Evolutionary conservation across 2,888 invertebrate genomes (phyloP).

Genomic region (Andrena haemorrhoa): DNA sequence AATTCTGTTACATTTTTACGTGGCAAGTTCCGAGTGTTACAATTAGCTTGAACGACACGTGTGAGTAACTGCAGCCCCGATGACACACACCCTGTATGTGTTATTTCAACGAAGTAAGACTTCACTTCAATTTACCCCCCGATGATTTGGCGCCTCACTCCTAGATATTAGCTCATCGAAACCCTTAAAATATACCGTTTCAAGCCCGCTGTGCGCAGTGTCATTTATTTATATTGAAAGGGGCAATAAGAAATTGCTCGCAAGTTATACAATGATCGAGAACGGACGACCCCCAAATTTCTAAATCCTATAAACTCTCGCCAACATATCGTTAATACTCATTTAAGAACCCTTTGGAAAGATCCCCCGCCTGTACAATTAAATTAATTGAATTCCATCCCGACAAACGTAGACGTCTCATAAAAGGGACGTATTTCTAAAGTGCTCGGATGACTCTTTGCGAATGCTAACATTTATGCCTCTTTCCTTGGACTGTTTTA

Average conservation of each 20-base stretch:
- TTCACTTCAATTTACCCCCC: constrained; percentile 79
- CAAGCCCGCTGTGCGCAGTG: constrained; percentile 28
- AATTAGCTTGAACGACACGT: constrained; percentile 18
- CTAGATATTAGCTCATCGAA: constrained; percentile 63
- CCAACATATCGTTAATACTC: constrained; percentile 6
- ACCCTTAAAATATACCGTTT: constrained; percentile 64
- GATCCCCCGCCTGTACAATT: neutral
- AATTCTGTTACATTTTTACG: constrained; percentile 14
- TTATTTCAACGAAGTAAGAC: constrained; percentile 71
- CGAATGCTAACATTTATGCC: neutral
- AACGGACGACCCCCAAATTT: neutral
- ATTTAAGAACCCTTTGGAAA: neutral
- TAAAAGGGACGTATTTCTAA: neutral
- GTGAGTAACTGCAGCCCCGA: constrained; percentile 31
- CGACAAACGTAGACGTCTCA: neutral
- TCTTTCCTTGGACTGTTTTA: neutral
- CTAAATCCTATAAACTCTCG: constrained; percentile 11
- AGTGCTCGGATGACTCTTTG: too few relatives aligned
- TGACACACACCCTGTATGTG: constrained; percentile 38
- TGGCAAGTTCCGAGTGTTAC: neutral
- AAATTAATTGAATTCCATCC: neutral
- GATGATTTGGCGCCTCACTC: constrained; percentile 64
- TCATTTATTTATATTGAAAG: constrained; percentile 25
- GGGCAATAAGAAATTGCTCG: constrained; percentile 30
- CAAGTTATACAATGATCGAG: constrained; percentile 15